phyloP scores from a whole-genome alignment of 2,113 vertebrate species.

The Lontra canadensis region DNA sequence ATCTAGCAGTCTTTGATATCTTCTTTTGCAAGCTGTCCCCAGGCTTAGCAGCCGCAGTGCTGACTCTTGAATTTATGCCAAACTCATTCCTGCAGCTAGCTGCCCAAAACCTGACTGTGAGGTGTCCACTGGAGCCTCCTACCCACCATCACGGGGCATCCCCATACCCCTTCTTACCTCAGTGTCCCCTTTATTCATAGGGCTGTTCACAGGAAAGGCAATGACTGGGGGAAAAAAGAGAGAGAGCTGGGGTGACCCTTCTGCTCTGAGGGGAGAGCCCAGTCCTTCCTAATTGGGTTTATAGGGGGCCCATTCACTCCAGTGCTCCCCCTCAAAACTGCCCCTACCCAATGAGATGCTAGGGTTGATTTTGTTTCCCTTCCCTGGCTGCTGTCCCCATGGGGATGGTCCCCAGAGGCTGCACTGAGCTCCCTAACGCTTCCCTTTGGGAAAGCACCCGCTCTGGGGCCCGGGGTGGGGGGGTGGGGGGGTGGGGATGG shows the following conservation, averaged over 20 bases:
- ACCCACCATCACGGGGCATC: not conserved
- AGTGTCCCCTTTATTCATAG: constrained; percentile 83
- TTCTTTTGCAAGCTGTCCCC: constrained; percentile 59
- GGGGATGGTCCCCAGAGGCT: not conserved
- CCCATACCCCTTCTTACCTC: constrained; percentile 83
- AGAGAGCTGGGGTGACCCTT: not conserved
- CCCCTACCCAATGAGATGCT: not conserved
- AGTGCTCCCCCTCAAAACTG: not conserved
- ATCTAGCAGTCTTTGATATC: not conserved
- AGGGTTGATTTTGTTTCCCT: not conserved
- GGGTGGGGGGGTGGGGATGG: too few species aligned
- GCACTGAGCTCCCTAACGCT: not conserved
- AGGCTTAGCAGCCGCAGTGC: constrained; percentile 62
- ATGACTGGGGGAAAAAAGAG: constrained; percentile 74
- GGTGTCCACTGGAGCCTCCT: not conserved
- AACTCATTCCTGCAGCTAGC: constrained; percentile 59
- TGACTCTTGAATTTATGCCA: constrained; percentile 60
- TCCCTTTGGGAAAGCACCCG: not conserved
- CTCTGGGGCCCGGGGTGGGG: not conserved
- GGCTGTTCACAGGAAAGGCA: constrained; percentile 84
- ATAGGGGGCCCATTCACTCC: not conserved
- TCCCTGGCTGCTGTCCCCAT: not conserved
- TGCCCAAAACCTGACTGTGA: constrained; percentile 14
- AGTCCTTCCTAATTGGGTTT: not conserved
- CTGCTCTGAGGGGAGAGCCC: not conserved